These are phyloP conservation scores for Leptinotarsa undecemlineata DNA, from an alignment of 1,140 invertebrate genomes.

Conservation along the genomic window DNA sequence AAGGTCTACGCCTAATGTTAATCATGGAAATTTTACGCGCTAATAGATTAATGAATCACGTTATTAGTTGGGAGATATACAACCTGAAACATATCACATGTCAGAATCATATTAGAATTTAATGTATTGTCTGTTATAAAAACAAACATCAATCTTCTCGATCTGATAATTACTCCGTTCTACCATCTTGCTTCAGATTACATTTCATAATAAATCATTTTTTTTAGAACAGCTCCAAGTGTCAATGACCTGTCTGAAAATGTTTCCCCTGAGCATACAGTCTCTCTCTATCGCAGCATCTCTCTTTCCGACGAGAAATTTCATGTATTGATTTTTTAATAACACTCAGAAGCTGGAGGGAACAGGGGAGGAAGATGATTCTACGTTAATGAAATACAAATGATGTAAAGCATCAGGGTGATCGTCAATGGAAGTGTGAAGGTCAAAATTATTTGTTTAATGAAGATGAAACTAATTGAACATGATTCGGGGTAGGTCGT, in stretches of 20 bases:
- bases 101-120: slow-evolving; percentile 12
- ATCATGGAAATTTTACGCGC: no score
- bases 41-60: no score
- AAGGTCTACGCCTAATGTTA: no score
- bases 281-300: slow-evolving; percentile 13
- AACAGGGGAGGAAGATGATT: background rate
- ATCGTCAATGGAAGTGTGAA: background rate
- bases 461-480: no score
- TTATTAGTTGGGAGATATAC: background rate
- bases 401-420: slow-evolving; percentile 8
- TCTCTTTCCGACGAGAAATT: slow-evolving; percentile 29
- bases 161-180: slow-evolving; percentile 36
- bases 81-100: background rate
- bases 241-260: slow-evolving; percentile 37
- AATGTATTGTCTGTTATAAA: slow-evolving; percentile 17
- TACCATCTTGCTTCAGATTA: slow-evolving; percentile 35
- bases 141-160: slow-evolving; percentile 24
- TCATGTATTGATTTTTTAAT: slow-evolving; percentile 40
- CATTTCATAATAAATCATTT: slow-evolving; percentile 35
- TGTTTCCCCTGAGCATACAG: slow-evolving; percentile 25
- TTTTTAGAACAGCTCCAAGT: slow-evolving; percentile 21
- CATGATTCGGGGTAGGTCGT: no score
- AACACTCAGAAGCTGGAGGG: slow-evolving; percentile 22
- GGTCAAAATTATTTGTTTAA: background rate
- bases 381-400: slow-evolving; percentile 34